Base-by-base conservation (phyloP, 2,888 invertebrate species). In the Halictus ligatus region DNA sequence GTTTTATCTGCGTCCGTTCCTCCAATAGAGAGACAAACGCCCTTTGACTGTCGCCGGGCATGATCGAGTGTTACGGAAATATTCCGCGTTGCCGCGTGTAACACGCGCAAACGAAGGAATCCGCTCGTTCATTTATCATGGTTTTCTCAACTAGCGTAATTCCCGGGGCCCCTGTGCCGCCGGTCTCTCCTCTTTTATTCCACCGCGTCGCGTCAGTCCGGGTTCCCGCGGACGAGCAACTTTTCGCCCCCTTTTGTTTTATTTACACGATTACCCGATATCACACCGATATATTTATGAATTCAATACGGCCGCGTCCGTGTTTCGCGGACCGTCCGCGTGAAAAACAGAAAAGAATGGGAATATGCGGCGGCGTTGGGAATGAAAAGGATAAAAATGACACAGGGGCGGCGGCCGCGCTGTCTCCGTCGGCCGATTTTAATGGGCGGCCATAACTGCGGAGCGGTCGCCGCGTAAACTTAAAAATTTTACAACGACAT, bases 401-500 rank as follows among this genome's bases (percentile, higher is more conserved):
- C 12, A 18, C n/a, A 29, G 21, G 64, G 25, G 64, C 25, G 73
- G 40, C 35, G 69, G 54, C 18, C 50, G 29, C 54, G 13, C 29
- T 29, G 35, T 77, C 43, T 46, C 58, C 69, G 60, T 50, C 67
- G 79, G 74, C 73, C 85, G 85, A 77, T 80, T 84, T 64, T 64
- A 75, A 84, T 75, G 75, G 25, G 71, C n/a, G 43, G n/a, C 21
- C 48, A 46, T 54, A 79, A 72, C 72, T 71, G 64, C 71, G 64
- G 29, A 13, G 48, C 43, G 46, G n/a, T 35, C 43, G 67, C n/a
- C 43, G 75, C 25, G 82, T 64, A 80, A 80, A 83, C 79, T 86
- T 87, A 79, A 88, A 87, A 85, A 84, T 88, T 88, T 89, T 67
- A 85, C 46, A 29, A n/a, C 78, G 60, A 50, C 48, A 40, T n/a